A percentile compares a stretch with the other conserved stretches of the same genome.
Evolutionary conservation across 2,888 invertebrate species (phyloP).

Genomic region (Drosophila tanythrix): DNA sequence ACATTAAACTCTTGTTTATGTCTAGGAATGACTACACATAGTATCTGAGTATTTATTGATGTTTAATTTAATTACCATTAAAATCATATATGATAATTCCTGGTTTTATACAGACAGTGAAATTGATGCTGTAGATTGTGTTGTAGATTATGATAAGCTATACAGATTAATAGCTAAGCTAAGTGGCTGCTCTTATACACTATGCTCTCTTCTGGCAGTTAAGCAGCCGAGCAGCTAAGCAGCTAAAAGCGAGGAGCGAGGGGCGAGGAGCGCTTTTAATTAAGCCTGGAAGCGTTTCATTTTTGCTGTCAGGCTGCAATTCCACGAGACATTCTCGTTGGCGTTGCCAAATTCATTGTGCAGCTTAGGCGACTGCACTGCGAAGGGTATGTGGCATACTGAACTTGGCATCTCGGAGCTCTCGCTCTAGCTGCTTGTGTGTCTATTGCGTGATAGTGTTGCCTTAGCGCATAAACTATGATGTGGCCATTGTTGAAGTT

Average conservation of each 20-base stretch:
- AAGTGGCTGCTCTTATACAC: too few relatives aligned
- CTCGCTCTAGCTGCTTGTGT: constrained; percentile 3
- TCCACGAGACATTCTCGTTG: background rate
- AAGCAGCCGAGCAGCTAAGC: background rate
- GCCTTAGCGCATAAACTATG: constrained; percentile 70
- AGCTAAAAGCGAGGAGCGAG: background rate
- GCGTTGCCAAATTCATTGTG: constrained; percentile 1
- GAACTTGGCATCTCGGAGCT: constrained; percentile 32
- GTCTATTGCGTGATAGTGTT: constrained; percentile 64
- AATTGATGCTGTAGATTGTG: background rate
- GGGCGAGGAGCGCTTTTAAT: background rate
- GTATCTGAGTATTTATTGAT: background rate
- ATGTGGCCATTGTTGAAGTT: constrained; percentile 55
- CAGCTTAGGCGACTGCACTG: constrained; percentile 5
- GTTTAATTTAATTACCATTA: background rate
- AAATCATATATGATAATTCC: too few relatives aligned
- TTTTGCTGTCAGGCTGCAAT: background rate
- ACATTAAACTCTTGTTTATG: background rate
- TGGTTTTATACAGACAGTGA: background rate
- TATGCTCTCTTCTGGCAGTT: background rate
- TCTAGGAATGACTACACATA: background rate
- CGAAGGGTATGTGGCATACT: constrained; percentile 42
- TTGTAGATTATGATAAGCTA: background rate
- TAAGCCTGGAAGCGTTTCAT: background rate
- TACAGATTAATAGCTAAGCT: background rate